Percentiles rank a stretch among this genome's conserved stretches.
Conservation (phyloP, 2,888 invertebrate species). For the Notodonta dromedarius region DNA sequence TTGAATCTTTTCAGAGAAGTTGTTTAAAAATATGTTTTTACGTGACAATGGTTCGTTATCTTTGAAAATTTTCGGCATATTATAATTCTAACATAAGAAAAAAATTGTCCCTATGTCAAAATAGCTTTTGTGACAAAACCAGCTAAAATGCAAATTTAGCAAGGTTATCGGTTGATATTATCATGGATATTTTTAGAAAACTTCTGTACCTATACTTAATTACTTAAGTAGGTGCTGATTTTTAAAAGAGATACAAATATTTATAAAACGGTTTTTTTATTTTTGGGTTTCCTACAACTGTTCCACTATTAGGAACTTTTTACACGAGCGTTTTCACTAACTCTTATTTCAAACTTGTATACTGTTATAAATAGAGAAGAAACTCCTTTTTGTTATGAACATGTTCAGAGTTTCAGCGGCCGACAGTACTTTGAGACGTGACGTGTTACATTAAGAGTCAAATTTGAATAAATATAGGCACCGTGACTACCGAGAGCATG, state of each 20-base stretch:
- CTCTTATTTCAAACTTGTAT: neutral
- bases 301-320: too few relatives aligned
- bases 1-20: slow-evolving; percentile 30
- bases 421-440: slow-evolving; percentile 31
- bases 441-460: slow-evolving; percentile 47
- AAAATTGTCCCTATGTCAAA: neutral
- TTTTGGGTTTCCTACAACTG: too few relatives aligned
- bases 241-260: too few relatives aligned
- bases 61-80: slow-evolving; percentile 8
- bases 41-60: slow-evolving; percentile 26
- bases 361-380: neutral
- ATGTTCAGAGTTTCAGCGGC: slow-evolving; percentile 36
- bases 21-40: slow-evolving; percentile 19
- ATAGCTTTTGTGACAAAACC: neutral
- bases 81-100: neutral
- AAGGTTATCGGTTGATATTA: neutral
- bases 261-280: too few relatives aligned
- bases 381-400: neutral
- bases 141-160: neutral
- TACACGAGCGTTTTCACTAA: too few relatives aligned
- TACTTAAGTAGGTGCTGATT: too few relatives aligned
- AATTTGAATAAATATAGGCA: slow-evolving; percentile 49
- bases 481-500: slow-evolving; percentile 15
- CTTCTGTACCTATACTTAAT: too few relatives aligned
- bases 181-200: neutral